Conservation (phyloP, 2,888 invertebrate genomes). For the Rapana venosa region DNA sequence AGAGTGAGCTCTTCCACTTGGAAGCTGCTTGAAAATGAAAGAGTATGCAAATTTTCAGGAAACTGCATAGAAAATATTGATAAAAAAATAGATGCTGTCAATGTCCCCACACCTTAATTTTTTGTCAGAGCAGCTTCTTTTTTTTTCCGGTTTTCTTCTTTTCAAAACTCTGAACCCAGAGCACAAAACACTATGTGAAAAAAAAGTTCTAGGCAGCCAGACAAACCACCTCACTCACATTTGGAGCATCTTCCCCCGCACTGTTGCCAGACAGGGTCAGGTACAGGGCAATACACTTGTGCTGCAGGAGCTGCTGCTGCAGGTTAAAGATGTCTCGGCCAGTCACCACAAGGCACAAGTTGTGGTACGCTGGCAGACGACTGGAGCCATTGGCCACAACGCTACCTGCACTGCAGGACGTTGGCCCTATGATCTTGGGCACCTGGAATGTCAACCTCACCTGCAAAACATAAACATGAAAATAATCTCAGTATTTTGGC, state of each 20-base stretch:
- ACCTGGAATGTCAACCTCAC: slow-evolving; percentile 68
- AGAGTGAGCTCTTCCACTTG: no score
- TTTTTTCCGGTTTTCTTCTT: no score
- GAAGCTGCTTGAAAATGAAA: no score
- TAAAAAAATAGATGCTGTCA: no score
- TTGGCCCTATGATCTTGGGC: slow-evolving; percentile 71
- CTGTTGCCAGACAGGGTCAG: slow-evolving; percentile 63
- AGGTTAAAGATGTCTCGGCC: slow-evolving; percentile 45
- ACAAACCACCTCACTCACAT: slow-evolving; percentile 37
- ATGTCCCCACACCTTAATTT: no score
- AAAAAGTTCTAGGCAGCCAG: no score
- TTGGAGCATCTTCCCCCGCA: slow-evolving; percentile 55
- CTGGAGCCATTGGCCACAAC: slow-evolving; percentile 1
- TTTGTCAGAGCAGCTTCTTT: no score
- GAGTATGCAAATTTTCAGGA: no score
- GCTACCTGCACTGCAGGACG: slow-evolving; percentile 52
- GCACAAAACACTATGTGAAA: no score
- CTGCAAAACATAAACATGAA: slow-evolving; percentile 28
- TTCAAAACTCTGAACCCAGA: no score
- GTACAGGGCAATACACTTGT: slow-evolving; percentile 64
- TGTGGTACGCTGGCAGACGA: slow-evolving; percentile 48
- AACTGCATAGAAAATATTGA: no score
- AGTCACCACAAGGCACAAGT: slow-evolving; percentile 50
- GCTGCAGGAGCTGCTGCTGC: slow-evolving; percentile 52
- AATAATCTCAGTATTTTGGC: no score